phyloP scores from a whole-genome alignment of 2,888 invertebrate species.

The Taphrorychus bicolor region DNA sequence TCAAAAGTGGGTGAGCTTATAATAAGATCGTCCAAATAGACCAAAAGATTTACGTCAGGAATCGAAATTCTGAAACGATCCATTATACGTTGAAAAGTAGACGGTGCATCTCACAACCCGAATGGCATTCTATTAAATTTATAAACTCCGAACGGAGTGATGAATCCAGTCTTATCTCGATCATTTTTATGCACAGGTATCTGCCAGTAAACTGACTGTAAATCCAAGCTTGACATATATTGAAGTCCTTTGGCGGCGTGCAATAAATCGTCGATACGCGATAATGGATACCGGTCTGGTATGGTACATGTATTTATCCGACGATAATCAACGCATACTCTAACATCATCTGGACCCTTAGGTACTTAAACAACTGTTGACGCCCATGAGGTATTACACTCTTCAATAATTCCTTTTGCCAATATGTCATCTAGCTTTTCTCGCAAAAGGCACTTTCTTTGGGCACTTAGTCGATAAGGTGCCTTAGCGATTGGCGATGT shows the following conservation, averaged over 20 bases:
- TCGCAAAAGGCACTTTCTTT: neutral
- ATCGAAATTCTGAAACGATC: neutral
- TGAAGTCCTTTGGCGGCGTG: neutral
- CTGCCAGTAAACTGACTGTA: conserved; percentile 1
- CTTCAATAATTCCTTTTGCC: conserved; percentile 2
- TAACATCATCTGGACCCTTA: neutral
- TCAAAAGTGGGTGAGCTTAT: too few species aligned
- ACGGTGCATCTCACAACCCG: neutral
- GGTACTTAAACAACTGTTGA: conserved; percentile 4
- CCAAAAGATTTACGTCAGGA: too few species aligned
- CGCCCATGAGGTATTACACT: neutral
- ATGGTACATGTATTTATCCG: neutral
- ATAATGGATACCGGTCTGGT: conserved; percentile 6
- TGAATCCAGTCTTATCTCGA: conserved; percentile 8
- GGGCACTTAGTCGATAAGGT: neutral
- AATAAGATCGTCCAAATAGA: neutral
- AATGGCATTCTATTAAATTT: conserved; percentile 5
- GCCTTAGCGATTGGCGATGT: conserved; percentile 2
- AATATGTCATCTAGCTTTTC: conserved; percentile 3
- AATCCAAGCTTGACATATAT: conserved; percentile 4
- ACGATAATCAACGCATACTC: neutral
- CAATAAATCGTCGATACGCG: conserved; percentile 3
- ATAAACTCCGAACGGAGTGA: conserved; percentile 1
- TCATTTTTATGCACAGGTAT: neutral
- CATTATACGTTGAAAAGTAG: conserved; percentile 11